A percentile compares a stretch with the other conserved stretches of the same genome.
Evolutionary conservation across 2,113 vertebrate genomes (phyloP).

Genomic region (Malurus melanocephalus): DNA sequence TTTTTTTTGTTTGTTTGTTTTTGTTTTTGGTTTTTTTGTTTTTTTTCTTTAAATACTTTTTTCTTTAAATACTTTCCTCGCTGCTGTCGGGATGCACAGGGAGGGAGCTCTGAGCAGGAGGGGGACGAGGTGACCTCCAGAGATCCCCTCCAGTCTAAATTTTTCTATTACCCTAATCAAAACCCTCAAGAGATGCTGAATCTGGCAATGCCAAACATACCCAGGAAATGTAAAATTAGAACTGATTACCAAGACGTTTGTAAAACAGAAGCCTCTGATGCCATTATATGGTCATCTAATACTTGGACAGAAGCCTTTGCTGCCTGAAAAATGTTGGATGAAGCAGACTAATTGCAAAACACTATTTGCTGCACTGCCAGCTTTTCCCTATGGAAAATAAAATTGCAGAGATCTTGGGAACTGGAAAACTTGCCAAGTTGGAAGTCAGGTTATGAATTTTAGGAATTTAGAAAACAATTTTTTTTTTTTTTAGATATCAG

Average conservation of each 20-base stretch:
- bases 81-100: background rate
- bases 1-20: too few species aligned
- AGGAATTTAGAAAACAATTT: background rate
- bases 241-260: conserved; percentile 42
- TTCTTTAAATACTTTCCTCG: background rate
- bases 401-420: conserved; percentile 43
- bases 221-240: conserved; percentile 65
- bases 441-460: background rate
- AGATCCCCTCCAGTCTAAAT: background rate
- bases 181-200: conserved; percentile 40
- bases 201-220: conserved; percentile 8
- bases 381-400: conserved; percentile 48
- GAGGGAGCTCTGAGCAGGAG: background rate
- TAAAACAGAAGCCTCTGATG: conserved; percentile 49
- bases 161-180: conserved; percentile 35
- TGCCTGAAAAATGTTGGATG: conserved; percentile 46
- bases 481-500: background rate
- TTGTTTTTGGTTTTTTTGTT: too few species aligned
- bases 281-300: conserved; percentile 41
- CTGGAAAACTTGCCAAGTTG: conserved; percentile 16
- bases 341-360: conserved; percentile 53
- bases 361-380: conserved; percentile 41
- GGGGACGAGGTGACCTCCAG: background rate
- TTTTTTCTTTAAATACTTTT: too few species aligned
- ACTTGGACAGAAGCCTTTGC: conserved; percentile 56